Evolutionary conservation across 2,113 vertebrate genomes (phyloP).

Genomic region (Edolisoma coerulescens): DNA sequence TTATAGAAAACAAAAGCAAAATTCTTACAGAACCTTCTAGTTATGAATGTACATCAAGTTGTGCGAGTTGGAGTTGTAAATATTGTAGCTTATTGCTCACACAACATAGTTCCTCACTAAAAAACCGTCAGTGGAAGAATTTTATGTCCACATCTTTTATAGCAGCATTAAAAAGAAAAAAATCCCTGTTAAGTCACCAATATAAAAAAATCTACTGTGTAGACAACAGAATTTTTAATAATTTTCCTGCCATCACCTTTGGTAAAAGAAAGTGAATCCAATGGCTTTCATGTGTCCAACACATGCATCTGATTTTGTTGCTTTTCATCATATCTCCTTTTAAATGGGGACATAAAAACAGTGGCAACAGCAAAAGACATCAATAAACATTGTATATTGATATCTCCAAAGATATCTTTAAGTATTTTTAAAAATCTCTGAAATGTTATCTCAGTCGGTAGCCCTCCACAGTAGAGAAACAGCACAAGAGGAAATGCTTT

Average conservation of each 20-base stretch:
- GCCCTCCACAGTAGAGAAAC: background rate
- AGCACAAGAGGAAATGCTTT: background rate
- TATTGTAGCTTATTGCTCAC: background rate
- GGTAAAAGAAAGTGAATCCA: background rate
- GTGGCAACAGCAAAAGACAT: background rate
- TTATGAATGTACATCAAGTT: background rate
- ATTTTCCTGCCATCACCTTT: background rate
- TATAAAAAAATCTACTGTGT: background rate
- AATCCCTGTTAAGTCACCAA: background rate
- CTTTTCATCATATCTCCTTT: background rate
- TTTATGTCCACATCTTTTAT: background rate
- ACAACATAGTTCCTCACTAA: background rate
- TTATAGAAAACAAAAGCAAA: conserved; percentile 15
- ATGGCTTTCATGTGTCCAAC: background rate
- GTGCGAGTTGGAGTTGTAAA: background rate
- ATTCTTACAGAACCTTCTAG: background rate
- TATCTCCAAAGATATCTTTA: background rate
- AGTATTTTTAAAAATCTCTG: background rate
- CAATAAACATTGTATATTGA: background rate
- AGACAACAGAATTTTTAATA: background rate
- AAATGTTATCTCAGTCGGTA: background rate
- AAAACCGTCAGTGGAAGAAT: background rate
- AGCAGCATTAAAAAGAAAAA: background rate
- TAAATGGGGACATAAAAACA: background rate
- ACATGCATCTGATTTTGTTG: background rate